Base-by-base conservation (phyloP, 2,797 vertebrate genomes). In the Cynodonichthys magdalenae region DNA sequence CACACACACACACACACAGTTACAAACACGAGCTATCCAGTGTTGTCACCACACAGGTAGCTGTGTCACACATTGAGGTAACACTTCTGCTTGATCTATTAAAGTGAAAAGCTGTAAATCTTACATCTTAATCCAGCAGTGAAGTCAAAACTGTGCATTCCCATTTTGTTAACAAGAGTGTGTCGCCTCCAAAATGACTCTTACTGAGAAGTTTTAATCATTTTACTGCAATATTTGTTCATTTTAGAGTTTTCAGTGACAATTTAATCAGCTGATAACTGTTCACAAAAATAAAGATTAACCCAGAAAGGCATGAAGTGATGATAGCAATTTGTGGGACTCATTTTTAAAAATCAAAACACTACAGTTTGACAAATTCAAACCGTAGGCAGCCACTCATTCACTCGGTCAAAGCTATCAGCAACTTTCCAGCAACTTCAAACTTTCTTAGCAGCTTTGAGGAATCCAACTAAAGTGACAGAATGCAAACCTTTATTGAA, bases 1-100 rank as follows among this genome's bases (percentile, higher is more conserved):
- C 11, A 75, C 20, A 59, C 34, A 67, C 11, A 75, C 20, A 59
- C 45, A 47, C 39, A 69, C 52, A 53, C 55, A 50, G 5, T 11
- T 29, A 45, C 39, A 64, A 49, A 65, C 18, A 19, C 44, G 49
- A 53, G 52, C 19, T 46, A 58, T 11, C 45, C 46, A 7, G 46
- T 12, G 4, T 27, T 7, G 1, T n/a, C 20, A 28, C 45, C 20
- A 12, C 4, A 49, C 27, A 51, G 63, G 51, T 66, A 44, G 63
- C 46, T n/a, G 45, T 39, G 5, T 14, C 41, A 58, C 6, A 4
- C 15, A 42, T 48, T 2, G 27, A 44, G 24, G 9, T 14, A 2
- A 10, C 3, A 53, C 19, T 59, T 45, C 45, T 41, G 9, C 18
- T 57, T 55, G 19, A 66, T 48, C 14, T 3, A 42, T 55, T 63